Evolutionary conservation across 37 sponge, comb jelly and placozoan species (phyloP), one percentile per base, ranked within the genome.

Genomic region (Axinella damicornis): DNA sequence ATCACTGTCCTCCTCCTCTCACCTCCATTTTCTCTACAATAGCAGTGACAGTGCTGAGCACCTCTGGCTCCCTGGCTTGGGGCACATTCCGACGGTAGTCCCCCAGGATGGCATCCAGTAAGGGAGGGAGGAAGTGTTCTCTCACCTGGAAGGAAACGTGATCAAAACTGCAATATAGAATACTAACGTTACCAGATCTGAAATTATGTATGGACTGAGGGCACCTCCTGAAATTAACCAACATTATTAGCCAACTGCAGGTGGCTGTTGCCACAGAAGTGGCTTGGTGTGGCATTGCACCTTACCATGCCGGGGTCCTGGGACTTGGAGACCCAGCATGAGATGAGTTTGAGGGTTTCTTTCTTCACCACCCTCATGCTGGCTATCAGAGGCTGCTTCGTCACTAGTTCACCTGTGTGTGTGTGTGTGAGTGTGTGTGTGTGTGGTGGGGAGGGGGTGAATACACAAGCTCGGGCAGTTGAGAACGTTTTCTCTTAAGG

Each of bases 81-180:
- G 99, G 96, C 40, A 96, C 91, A 80, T 96, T 96, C 21, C 91
- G 66, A 14, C 83, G 65, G 64, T 98, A 98, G 85, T 98, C 96
- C 13, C 75, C 84, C 73, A 98, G 78, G 32, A 98, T 97, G 72
- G 99, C 97, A 60, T 96, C 89, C 85, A 96, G 86, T 21, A 98
- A 77, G 5, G 99, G 99, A 40, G 99, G 99, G 21, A 98, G 83
- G 84, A 98, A 98, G 80, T 96, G 98, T 37, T 96, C 97, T 53
- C 90, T 74, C 32, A 91, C 78, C 92, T 91, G 57, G 2, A 68
- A 58, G 30, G 28, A 41, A 73, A n/a, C 25, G 25, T 61, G 12
- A 5, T 61, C 6, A 12, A 46, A 16, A 71, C 35, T 20, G 18
- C 39, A 61, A 46, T 46, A 9, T 9, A 46, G 9, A 12, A 46